Evolutionary conservation across 2,797 vertebrate genomes (phyloP).

Genomic region (Mallotus villosus): DNA sequence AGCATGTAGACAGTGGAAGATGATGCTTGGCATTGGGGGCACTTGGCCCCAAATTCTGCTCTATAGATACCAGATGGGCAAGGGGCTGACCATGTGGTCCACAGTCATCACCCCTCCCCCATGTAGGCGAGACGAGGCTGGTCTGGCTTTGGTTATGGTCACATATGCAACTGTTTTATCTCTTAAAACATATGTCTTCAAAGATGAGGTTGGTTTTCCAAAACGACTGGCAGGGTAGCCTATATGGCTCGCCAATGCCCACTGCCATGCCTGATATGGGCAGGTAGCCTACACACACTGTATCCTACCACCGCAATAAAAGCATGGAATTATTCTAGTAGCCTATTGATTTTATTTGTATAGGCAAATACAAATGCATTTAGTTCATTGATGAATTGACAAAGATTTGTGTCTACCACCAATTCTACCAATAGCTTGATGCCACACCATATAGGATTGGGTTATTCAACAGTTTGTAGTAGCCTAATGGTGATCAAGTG

Average conservation of each 20-base stretch:
- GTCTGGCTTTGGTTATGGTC: constrained; percentile 1
- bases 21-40: constrained; percentile 40
- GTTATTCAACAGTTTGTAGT: background rate
- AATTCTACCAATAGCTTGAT: background rate
- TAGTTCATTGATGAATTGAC: background rate
- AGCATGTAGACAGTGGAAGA: constrained; percentile 55
- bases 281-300: background rate
- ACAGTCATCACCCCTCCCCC: constrained; percentile 57
- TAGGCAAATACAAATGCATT: background rate
- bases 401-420: background rate
- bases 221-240: background rate
- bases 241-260: background rate
- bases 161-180: constrained; percentile 2
- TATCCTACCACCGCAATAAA: background rate
- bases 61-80: constrained; percentile 80
- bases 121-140: constrained; percentile 36
- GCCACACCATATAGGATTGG: no score
- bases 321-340: background rate
- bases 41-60: constrained; percentile 69
- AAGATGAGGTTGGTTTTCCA: background rate
- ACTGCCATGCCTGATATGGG: no score
- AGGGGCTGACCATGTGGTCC: constrained; percentile 75
- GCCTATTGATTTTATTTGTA: background rate
- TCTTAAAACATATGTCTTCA: background rate
- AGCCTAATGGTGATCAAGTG: background rate